Evolutionary conservation across 2,113 vertebrate genomes (phyloP), one percentile per base, ranked within the genome.

Genomic region (Heterotilapia buettikoferi): DNA sequence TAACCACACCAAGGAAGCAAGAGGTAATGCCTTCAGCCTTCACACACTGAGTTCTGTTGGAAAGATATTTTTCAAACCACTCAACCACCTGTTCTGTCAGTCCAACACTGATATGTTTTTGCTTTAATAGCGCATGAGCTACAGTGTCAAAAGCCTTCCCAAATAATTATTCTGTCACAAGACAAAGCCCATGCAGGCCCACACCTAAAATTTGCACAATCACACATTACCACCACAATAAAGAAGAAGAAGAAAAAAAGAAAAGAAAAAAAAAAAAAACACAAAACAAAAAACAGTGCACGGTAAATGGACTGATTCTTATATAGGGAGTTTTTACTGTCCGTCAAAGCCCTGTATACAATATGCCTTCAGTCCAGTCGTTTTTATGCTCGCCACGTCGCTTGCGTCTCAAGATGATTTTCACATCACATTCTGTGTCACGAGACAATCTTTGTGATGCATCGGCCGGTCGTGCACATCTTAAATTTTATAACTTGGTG

Each of bases 391-490:
- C 31, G 18, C 31, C 31, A 5, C 2, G 6, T n/a, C 6, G 9
- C 53, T 56, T 56, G 3, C 0, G 2, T 36, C 59, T 7, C 31
- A 36, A n/a, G 4, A 36, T 36, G 31, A 63, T 63, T 63, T 10
- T 36, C 59, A 12, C 9, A 63, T 63, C 18, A n/a, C 59, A 19
- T 63, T 19, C 16, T 1, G 31, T 7, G 59, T 36, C 31, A 66
- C 31, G 2, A n/a, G 2, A n/a, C 61, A 7, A 66, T 66, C 31
- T n/a, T 66, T n/a, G 61, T n/a, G 61, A 6, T 66, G 18, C 31
- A 36, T 36, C 9, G 1, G 59, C 4, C 4, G 0, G 9, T 63
- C 4, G 31, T 63, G 31, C 31, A 36, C 1, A 0, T n/a, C 59
- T 36, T 63, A 36, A 36, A 63, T 36, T 0, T 36, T 10, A 36